phyloP scores from a whole-genome alignment of 1,140 invertebrate species.

The Nasonia vitripennis region DNA sequence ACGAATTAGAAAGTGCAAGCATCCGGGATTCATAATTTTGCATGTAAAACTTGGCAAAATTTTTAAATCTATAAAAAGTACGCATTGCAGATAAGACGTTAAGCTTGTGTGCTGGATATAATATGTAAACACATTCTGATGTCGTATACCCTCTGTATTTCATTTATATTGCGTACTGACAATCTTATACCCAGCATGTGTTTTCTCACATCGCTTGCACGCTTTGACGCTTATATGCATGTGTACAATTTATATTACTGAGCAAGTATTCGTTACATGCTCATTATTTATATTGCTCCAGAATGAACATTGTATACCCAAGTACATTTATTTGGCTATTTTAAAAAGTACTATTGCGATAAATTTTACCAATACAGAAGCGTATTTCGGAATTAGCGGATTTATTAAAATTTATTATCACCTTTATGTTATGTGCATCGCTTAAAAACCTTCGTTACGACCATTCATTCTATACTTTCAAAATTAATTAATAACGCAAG shows the following conservation, averaged over 20 bases:
- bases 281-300: neutral
- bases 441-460: too few species aligned
- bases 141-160: neutral
- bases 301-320: neutral
- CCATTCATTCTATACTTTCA: too few species aligned
- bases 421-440: too few species aligned
- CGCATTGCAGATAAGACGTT: slow-evolving; percentile 12
- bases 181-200: neutral
- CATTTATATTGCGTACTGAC: slow-evolving; percentile 4
- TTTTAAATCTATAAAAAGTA: neutral
- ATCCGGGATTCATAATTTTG: neutral
- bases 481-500: too few species aligned
- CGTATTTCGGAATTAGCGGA: too few species aligned
- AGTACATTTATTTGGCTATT: too few species aligned
- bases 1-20: slow-evolving; percentile 23
- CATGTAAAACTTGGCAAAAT: neutral
- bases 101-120: neutral
- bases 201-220: neutral
- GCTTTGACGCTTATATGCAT: neutral
- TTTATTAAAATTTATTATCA: too few species aligned
- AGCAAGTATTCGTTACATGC: neutral
- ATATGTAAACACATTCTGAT: neutral
- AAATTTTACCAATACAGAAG: too few species aligned
- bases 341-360: too few species aligned
- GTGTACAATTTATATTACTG: neutral